Base-by-base conservation (phyloP, 2,888 invertebrate genomes). In the Mesopsocus fuscifrons region DNA sequence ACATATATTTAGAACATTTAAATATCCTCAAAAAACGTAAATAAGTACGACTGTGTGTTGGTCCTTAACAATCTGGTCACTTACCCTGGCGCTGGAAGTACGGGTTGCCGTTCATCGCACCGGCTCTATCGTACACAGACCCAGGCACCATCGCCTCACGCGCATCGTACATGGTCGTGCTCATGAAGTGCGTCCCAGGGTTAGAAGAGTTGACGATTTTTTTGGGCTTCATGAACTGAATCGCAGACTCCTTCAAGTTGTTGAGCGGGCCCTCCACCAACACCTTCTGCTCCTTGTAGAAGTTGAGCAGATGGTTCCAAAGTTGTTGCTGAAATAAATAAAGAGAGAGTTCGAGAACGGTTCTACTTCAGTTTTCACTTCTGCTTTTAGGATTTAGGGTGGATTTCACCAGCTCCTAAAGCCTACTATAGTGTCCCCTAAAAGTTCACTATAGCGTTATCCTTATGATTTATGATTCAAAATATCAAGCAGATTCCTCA, bases 161-260 rank as follows among this genome's bases (percentile, higher is more conserved):
- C 13, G 95, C 95, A 63, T 94, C 92, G 61, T 89, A 95, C 77
- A 92, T 91, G 21, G 89, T 84, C 20, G 87, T 91, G 44, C 85
- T 87, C 95, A 97, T 95, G 59, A 95, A 97, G 57, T 95, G 91
- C 1, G 91, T 84, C 1, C 92, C 92, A 2, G 95, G 95, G 62
- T 95, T 97, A 45, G 85, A 74, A 0, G 85, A 76, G 60, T 97
- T 95, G 16, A 91, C 77, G 50, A 98, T 68, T 60, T 94, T 94
- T 61, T 92, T 89, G 2, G 95, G 95, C 61, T 95, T 97, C 22
- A 92, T 85, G 61, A 98, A 92, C 59, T 91, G 92, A 46, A 98
- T 91, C 56, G 91, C 74, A 0, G 92, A 91, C 60, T 95, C 92
- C 57, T 95, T 95, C 43, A 99, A 66, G 61, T 97, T 97, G 52